phyloP scores from a whole-genome alignment of 2,888 invertebrate genomes.

The Ramazzottius varieornatus region DNA sequence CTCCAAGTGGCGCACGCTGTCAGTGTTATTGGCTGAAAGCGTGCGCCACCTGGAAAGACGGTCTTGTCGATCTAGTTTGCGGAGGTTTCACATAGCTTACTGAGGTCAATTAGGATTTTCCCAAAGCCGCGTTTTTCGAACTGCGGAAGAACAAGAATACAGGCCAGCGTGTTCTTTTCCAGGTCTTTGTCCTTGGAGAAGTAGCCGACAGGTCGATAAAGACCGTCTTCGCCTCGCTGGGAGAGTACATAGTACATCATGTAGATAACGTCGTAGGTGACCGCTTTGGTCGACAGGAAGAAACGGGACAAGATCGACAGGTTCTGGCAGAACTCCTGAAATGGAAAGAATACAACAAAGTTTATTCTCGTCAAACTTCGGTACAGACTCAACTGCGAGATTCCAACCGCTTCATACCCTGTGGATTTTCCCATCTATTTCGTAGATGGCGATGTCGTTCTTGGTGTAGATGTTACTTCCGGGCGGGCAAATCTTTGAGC shows the following conservation, averaged over 20 bases:
- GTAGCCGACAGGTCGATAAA: neutral
- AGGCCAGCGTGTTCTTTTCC: neutral
- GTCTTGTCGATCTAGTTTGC: too few species aligned
- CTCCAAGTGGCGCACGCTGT: too few species aligned
- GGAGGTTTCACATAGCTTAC: too few species aligned
- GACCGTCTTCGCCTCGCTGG: neutral
- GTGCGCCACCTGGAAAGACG: too few species aligned
- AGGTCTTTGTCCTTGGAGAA: slow-evolving; percentile 3
- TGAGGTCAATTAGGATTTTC: neutral
- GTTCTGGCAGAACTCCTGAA: neutral
- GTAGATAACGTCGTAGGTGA: neutral
- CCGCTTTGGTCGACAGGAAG: neutral
- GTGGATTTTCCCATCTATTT: neutral
- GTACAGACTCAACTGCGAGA: too few species aligned
- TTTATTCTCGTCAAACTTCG: neutral
- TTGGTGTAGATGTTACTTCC: neutral
- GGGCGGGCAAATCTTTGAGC: neutral
- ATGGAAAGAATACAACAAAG: neutral
- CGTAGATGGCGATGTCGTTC: neutral
- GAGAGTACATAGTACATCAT: neutral
- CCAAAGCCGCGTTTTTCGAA: neutral
- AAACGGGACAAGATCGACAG: neutral
- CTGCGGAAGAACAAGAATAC: neutral
- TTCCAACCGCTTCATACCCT: too few species aligned
- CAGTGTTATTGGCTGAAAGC: too few species aligned